A percentile compares a stretch with the other conserved stretches of the same genome.
These are phyloP conservation scores for Aphelenchoides besseyi DNA, from an alignment of 1,140 invertebrate genomes.

Conservation along the genomic window DNA sequence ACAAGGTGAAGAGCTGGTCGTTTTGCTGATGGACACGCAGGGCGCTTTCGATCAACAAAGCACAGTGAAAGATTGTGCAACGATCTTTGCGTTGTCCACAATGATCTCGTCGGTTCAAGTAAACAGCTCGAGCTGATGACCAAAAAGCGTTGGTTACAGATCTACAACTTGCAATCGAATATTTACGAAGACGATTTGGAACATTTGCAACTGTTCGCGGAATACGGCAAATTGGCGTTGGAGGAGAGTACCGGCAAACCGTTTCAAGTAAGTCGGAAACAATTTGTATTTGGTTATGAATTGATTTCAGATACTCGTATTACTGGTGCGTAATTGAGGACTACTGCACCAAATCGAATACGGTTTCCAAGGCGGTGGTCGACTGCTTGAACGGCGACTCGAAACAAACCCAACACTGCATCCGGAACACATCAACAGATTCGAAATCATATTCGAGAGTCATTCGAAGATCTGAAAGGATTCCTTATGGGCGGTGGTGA, in stretches of 20 bases:
- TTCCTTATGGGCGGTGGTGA: slow-evolving; percentile 75
- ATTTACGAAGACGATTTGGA: slow-evolving; percentile 69
- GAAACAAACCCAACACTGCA: slow-evolving; percentile 78
- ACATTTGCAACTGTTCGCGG: slow-evolving; percentile 78
- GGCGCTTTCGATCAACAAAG: slow-evolving; percentile 94
- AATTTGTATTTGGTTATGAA: slow-evolving; percentile 4
- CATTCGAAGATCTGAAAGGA: slow-evolving; percentile 89
- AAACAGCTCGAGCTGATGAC: not conserved
- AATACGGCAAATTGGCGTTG: slow-evolving; percentile 88
- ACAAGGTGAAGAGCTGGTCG: slow-evolving; percentile 54
- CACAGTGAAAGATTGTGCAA: slow-evolving; percentile 90
- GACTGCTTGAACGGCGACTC: slow-evolving; percentile 79
- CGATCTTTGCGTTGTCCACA: slow-evolving; percentile 71
- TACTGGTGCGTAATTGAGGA: slow-evolving; percentile 95
- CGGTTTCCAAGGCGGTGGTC: slow-evolving; percentile 80
- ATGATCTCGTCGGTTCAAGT: slow-evolving; percentile 68
- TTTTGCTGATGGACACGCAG: slow-evolving; percentile 80
- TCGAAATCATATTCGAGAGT: slow-evolving; percentile 84
- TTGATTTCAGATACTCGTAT: slow-evolving; percentile 76
- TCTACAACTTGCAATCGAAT: slow-evolving; percentile 68
- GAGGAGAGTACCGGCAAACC: slow-evolving; percentile 82
- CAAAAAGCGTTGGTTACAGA: slow-evolving; percentile 57
- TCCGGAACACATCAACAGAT: slow-evolving; percentile 86
- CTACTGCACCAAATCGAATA: slow-evolving; percentile 94
- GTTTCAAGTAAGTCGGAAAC: slow-evolving; percentile 70